phyloP scores from a whole-genome alignment of 2,888 invertebrate species.

The Pegoplata infirma region DNA sequence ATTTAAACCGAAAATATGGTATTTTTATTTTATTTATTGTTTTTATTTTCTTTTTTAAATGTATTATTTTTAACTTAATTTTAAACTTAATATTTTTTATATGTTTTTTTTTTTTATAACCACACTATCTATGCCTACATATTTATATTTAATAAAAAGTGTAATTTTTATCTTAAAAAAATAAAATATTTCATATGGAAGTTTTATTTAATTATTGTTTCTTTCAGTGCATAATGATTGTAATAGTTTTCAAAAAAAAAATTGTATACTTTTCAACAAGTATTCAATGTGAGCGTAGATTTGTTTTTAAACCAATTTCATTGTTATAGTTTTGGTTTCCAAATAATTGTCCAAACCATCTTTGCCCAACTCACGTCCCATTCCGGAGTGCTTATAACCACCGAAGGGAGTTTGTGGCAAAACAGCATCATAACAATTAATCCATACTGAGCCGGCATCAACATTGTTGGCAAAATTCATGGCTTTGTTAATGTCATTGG shows the following conservation, averaged over 20 bases:
- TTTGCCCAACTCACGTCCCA: conserved; percentile 90
- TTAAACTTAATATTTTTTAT: conserved; percentile 4
- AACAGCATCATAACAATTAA: conserved; percentile 78
- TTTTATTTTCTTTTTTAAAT: conserved; percentile 4
- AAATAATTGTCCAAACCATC: conserved; percentile 88
- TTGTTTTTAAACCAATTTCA: conserved; percentile 78
- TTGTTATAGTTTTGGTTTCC: conserved; percentile 87
- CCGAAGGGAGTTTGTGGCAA: conserved; percentile 89
- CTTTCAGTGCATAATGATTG: conserved; percentile 4
- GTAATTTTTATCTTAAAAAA: background rate
- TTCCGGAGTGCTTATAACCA: conserved; percentile 91
- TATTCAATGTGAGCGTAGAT: background rate
- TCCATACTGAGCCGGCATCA: conserved; percentile 90
- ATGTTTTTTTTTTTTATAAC: conserved; percentile 18
- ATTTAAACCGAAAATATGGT: too few species aligned
- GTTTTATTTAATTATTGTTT: conserved; percentile 18
- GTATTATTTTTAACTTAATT: background rate
- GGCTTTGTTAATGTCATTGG: conserved; percentile 88
- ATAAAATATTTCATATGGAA: conserved; percentile 13
- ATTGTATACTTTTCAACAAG: background rate
- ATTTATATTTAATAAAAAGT: conserved; percentile 35
- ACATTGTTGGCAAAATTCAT: conserved; percentile 86
- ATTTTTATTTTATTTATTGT: conserved; percentile 1
- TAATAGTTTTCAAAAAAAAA: background rate
- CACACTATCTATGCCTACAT: conserved; percentile 27